A percentile compares a stretch with the other conserved stretches of the same genome.
These are phyloP conservation scores for Gorsachius magnificus DNA, from an alignment of 2,797 vertebrate genomes.

Conservation along the genomic window DNA sequence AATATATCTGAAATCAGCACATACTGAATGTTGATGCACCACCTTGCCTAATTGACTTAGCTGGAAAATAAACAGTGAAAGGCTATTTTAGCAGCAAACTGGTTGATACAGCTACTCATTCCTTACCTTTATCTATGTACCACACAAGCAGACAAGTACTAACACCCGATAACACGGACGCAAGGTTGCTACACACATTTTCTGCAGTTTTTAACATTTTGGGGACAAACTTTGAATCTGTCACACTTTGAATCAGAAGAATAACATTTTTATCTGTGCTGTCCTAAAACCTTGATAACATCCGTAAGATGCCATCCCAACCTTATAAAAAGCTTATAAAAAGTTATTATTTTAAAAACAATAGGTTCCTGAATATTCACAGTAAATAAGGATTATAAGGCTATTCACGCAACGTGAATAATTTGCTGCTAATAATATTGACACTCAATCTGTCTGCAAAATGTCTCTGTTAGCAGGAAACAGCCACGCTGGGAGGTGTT, in stretches of 20 bases:
- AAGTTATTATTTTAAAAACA: not conserved
- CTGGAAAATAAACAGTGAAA: slow-evolving; percentile 71
- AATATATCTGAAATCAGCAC: slow-evolving; percentile 45
- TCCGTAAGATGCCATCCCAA: not conserved
- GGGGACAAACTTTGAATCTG: not conserved
- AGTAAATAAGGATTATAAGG: slow-evolving; percentile 28
- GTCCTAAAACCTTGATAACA: not conserved
- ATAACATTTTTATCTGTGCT: not conserved
- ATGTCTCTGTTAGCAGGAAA: slow-evolving; percentile 58
- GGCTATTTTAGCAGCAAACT: slow-evolving; percentile 86
- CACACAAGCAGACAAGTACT: slow-evolving; percentile 37
- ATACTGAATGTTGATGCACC: slow-evolving; percentile 21
- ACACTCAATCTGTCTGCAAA: slow-evolving; percentile 60
- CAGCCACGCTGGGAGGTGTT: slow-evolving; percentile 52
- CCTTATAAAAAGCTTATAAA: not conserved
- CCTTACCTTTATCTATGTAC: slow-evolving; percentile 65
- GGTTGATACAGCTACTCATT: slow-evolving; percentile 58
- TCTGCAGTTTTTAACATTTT: slow-evolving; percentile 11
- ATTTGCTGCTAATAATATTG: slow-evolving; percentile 68
- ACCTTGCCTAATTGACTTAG: slow-evolving; percentile 63
- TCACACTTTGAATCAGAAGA: not conserved
- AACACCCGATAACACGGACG: not conserved
- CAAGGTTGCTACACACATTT: slow-evolving; percentile 22
- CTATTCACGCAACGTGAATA: slow-evolving; percentile 57
- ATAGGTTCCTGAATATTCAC: not conserved